These are phyloP conservation scores for Dichetophora obliterata DNA, from an alignment of 2,888 invertebrate genomes.

Conservation along the genomic window DNA sequence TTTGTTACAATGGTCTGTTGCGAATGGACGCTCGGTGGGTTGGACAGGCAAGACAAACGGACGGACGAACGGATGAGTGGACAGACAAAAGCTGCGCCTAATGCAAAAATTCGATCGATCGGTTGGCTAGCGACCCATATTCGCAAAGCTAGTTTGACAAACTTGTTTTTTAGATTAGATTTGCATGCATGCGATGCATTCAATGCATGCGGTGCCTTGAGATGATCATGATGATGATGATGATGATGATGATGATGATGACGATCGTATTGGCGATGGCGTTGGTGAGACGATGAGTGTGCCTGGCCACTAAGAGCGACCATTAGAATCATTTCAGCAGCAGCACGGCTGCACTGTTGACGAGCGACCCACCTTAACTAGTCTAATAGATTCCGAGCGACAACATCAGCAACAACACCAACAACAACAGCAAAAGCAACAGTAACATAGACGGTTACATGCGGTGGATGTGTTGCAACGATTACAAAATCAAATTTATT, in stretches of 20 bases:
- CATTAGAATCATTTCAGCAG: slow-evolving; percentile 59
- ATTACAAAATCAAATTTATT: slow-evolving; percentile 64
- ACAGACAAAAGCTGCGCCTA: slow-evolving; percentile 32
- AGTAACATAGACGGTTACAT: slow-evolving; percentile 46
- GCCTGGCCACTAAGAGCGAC: slow-evolving; percentile 66
- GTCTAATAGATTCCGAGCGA: slow-evolving; percentile 61
- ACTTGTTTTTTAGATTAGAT: slow-evolving; percentile 34
- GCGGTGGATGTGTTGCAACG: slow-evolving; percentile 60
- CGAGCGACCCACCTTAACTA: slow-evolving; percentile 65
- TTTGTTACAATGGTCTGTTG: background rate
- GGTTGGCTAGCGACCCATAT: slow-evolving; percentile 66
- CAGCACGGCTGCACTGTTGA: slow-evolving; percentile 45
- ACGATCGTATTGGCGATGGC: slow-evolving; percentile 17
- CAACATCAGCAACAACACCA: slow-evolving; percentile 19
- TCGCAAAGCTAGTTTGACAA: slow-evolving; percentile 41
- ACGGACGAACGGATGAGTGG: slow-evolving; percentile 20
- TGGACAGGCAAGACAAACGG: slow-evolving; percentile 15
- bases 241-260: slow-evolving; percentile 30
- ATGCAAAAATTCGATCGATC: slow-evolving; percentile 66
- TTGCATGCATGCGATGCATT: slow-evolving; percentile 33
- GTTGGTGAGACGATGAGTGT: slow-evolving; percentile 46
- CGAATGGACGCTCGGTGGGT: slow-evolving; percentile 3
- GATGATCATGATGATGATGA: slow-evolving; percentile 41
- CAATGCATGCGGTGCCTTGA: slow-evolving; percentile 21
- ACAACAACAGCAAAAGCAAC: slow-evolving; percentile 21